Conservation (phyloP, 30 jellyfish, hydroid and myxozoan species). For the Aurelia aurita region DNA sequence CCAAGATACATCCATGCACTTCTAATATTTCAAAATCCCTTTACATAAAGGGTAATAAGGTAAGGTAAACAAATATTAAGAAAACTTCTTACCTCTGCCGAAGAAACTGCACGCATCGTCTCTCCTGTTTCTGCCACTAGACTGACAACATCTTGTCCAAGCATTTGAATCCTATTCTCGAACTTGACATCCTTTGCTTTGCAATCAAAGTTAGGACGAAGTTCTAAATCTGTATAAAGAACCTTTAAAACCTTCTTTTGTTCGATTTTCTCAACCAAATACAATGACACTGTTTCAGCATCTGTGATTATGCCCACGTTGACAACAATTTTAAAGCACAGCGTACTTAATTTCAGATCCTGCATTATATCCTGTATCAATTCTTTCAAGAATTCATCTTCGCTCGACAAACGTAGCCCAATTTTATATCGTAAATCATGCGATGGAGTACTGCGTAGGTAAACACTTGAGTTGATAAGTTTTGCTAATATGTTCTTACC, state of each 20-base stretch:
- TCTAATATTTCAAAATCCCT: too few species aligned
- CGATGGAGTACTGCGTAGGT: conserved; percentile 55
- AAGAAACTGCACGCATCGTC: conserved; percentile 1
- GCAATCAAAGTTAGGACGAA: conserved; percentile 15
- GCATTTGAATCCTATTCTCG: not conserved
- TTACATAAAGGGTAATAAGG: too few species aligned
- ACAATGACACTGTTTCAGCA: conserved; percentile 66
- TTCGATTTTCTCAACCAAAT: conserved; percentile 45
- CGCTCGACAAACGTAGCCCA: conserved; percentile 52
- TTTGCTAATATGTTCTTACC: conserved; percentile 60
- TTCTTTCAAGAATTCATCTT: conserved; percentile 68
- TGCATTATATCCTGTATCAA: conserved; percentile 72
- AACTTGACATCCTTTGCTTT: not conserved
- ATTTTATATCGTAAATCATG: conserved; percentile 40
- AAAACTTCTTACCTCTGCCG: too few species aligned
- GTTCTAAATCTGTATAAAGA: conserved; percentile 31
- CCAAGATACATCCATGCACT: too few species aligned
- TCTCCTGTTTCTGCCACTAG: conserved; percentile 72
- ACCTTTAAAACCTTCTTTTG: conserved; percentile 42
- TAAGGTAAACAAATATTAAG: too few species aligned
- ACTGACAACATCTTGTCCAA: conserved; percentile 54
- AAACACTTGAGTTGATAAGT: conserved; percentile 79
- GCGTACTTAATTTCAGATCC: conserved; percentile 75
- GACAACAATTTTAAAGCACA: conserved; percentile 61
- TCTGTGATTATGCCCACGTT: conserved; percentile 77